phyloP scores from a whole-genome alignment of 2,888 invertebrate species.

The Hofmannophila pseudospretella region DNA sequence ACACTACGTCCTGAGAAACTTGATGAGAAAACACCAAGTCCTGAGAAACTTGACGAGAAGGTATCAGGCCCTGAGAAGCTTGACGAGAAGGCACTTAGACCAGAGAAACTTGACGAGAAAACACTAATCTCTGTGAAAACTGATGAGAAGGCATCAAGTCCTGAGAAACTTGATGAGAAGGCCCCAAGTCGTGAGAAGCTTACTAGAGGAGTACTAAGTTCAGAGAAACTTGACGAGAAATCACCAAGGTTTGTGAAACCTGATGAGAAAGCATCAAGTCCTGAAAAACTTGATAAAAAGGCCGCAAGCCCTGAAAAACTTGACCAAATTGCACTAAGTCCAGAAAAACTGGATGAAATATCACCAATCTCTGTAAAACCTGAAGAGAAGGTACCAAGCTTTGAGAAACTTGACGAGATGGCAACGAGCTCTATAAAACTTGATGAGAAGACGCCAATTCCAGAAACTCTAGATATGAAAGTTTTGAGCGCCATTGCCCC shows the following conservation, averaged over 20 bases:
- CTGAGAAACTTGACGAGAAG: conserved; percentile 9
- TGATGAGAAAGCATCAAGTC: conserved; percentile 7
- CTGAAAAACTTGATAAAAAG: conserved; percentile 5
- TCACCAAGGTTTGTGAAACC: conserved; percentile 1
- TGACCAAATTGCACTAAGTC: conserved; percentile 6
- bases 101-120: background rate
- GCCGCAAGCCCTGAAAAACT: conserved; percentile 11
- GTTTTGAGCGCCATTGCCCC: background rate
- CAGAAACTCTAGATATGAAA: too few relatives aligned
- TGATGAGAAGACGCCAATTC: too few relatives aligned
- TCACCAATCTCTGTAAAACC: too few relatives aligned
- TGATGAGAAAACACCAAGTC: conserved; percentile 11
- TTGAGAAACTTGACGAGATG: too few relatives aligned
- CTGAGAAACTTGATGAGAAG: conserved; percentile 1
- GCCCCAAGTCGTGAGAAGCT: conserved; percentile 3
- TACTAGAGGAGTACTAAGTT: conserved; percentile 13
- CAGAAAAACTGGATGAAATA: too few relatives aligned
- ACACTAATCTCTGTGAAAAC: background rate
- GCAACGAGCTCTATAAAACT: too few relatives aligned
- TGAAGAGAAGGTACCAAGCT: too few relatives aligned
- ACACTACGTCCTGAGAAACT: conserved; percentile 7
- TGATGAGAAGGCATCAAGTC: background rate
- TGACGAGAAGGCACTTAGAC: conserved; percentile 9
- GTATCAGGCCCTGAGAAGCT: conserved; percentile 11
- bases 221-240: conserved; percentile 1